A percentile compares a stretch with the other conserved stretches of the same genome.
phyloP scores from a whole-genome alignment of 23 tunicate species.

The Clavelina lepadiformis region DNA sequence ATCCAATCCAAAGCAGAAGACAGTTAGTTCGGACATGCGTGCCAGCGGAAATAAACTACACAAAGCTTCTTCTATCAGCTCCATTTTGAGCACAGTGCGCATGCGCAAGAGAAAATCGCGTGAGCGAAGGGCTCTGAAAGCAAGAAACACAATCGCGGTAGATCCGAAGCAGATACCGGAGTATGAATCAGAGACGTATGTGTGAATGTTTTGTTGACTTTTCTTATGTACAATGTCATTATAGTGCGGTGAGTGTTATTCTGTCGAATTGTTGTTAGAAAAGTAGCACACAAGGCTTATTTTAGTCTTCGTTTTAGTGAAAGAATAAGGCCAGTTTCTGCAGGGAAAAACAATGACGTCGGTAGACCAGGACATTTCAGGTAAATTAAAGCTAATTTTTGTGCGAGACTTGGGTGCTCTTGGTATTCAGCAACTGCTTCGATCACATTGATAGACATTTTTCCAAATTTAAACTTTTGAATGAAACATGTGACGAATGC shows the following conservation, averaged over 20 bases:
- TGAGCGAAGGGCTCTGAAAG: conserved; percentile 22
- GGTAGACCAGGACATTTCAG: conserved; percentile 66
- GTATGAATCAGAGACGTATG: conserved; percentile 9
- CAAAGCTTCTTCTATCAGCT: conserved; percentile 69
- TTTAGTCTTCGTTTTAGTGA: too few species aligned
- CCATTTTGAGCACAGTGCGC: conserved; percentile 82
- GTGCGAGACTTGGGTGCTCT: too few species aligned
- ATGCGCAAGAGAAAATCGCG: conserved; percentile 80
- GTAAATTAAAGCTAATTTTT: conserved; percentile 28
- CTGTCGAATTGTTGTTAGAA: too few species aligned
- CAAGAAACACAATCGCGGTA: conserved; percentile 72
- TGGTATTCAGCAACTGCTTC: too few species aligned
- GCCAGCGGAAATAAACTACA: conserved; percentile 4
- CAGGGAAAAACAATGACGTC: conserved; percentile 41
- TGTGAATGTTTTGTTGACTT: too few species aligned
- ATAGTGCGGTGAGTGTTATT: too few species aligned
- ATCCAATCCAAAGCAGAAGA: background rate
- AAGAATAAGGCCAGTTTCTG: too few species aligned
- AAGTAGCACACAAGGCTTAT: too few species aligned
- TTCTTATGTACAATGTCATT: too few species aligned
- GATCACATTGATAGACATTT: too few species aligned
- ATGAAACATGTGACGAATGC: too few species aligned
- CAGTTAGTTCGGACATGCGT: background rate
- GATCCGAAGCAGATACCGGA: conserved; percentile 43
- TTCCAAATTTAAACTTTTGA: too few species aligned